Conservation (phyloP, 2,888 invertebrate genomes). For the Nemoura dubitans region DNA sequence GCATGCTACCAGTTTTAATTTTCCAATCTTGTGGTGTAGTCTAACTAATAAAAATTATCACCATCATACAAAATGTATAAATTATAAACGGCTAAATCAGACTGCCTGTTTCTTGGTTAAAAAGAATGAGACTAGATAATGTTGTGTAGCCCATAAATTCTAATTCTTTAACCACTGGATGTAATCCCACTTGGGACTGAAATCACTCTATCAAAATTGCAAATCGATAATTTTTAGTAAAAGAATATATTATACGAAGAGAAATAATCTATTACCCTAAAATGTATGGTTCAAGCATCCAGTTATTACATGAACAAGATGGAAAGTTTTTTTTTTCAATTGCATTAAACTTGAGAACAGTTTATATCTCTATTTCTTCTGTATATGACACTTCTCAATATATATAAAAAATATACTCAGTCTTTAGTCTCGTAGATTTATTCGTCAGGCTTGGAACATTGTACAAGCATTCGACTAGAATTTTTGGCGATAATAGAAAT, state of each 20-base stretch:
- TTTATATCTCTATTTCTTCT: conserved; percentile 12
- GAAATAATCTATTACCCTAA: no score
- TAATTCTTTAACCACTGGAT: not conserved
- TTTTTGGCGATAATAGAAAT: not conserved
- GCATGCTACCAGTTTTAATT: no score
- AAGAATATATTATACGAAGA: not conserved
- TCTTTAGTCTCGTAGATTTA: not conserved
- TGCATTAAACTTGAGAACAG: not conserved
- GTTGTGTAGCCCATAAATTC: not conserved
- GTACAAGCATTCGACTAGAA: not conserved
- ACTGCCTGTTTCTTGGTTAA: no score
- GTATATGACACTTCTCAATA: not conserved
- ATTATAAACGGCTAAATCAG: no score
- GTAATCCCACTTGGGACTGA: not conserved
- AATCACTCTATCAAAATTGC: not conserved
- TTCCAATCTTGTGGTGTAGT: no score
- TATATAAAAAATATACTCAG: not conserved
- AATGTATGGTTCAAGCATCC: no score
- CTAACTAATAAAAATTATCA: no score
- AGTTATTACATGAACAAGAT: not conserved
- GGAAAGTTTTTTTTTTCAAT: not conserved
- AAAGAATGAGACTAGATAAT: no score
- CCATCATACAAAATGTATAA: no score
- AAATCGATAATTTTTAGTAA: not conserved
- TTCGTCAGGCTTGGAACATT: not conserved